Conservation (phyloP, 2,888 invertebrate genomes). For the Dermolepida albohirtum region DNA sequence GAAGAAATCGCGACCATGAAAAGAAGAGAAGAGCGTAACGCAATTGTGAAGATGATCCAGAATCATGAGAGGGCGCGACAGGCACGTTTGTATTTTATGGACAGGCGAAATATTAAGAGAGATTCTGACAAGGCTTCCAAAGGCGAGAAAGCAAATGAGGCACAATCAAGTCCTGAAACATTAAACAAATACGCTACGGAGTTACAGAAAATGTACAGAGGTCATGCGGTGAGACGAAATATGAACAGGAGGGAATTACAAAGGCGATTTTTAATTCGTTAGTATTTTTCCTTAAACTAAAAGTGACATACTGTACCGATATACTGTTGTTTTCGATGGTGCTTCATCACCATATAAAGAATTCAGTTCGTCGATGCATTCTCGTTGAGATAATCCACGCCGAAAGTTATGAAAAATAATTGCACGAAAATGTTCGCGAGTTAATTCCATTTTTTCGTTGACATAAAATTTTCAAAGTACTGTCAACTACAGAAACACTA, state of each 20-base stretch:
- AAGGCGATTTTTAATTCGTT: conserved; percentile 65
- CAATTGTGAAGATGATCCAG: conserved; percentile 63
- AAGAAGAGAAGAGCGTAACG: conserved; percentile 51
- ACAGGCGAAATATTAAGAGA: conserved; percentile 38
- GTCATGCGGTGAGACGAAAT: conserved; percentile 64
- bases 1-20: conserved; percentile 52
- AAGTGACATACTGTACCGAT: too few relatives aligned
- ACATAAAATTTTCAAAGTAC: too few relatives aligned
- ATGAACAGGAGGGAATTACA: conserved; percentile 63
- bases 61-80: conserved; percentile 66
- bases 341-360: too few relatives aligned
- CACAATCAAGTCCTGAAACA: conserved; percentile 24
- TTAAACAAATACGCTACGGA: conserved; percentile 54
- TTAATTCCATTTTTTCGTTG: too few relatives aligned
- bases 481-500: too few relatives aligned
- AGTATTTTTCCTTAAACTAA: too few relatives aligned
- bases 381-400: too few relatives aligned
- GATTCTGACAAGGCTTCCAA: conserved; percentile 17
- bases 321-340: too few relatives aligned
- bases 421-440: too few relatives aligned
- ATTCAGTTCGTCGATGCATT: too few relatives aligned
- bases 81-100: conserved; percentile 56
- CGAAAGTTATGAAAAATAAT: too few relatives aligned
- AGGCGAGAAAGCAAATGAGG: conserved; percentile 5
- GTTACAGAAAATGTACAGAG: conserved; percentile 66